Percentiles rank a stretch among this genome's conserved stretches.
phyloP scores from a whole-genome alignment of 2,797 vertebrate genomes.

The Rallus crepitans region DNA sequence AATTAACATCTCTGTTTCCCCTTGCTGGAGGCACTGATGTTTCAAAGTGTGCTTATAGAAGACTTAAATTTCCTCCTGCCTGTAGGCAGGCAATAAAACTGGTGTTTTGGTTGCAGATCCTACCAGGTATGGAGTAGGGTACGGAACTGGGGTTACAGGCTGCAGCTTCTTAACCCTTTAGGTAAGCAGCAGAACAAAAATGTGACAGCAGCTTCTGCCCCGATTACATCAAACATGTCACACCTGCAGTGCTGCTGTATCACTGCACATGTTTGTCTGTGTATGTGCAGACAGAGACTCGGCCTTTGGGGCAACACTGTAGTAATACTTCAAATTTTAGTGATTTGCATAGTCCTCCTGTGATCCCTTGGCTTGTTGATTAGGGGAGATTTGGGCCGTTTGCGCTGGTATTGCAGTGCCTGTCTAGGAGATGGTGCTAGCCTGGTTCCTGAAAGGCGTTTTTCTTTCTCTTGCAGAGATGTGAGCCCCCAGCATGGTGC shows the following conservation, averaged over 20 bases:
- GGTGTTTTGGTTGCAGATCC: slow-evolving; percentile 59
- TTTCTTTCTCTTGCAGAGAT: slow-evolving; percentile 1
- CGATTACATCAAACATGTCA: slow-evolving; percentile 34
- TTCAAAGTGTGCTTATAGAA: slow-evolving; percentile 44
- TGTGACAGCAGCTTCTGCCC: background rate
- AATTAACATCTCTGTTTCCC: slow-evolving; percentile 41
- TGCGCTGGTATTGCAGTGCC: background rate
- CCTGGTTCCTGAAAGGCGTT: background rate
- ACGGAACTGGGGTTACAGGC: slow-evolving; percentile 6
- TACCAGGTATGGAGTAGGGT: slow-evolving; percentile 32
- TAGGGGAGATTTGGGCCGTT: background rate
- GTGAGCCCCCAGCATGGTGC: slow-evolving; percentile 16
- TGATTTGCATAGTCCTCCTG: slow-evolving; percentile 37
- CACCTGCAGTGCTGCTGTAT: background rate
- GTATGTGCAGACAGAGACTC: background rate
- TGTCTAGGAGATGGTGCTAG: background rate
- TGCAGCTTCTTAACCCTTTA: slow-evolving; percentile 50
- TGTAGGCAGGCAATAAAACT: slow-evolving; percentile 60
- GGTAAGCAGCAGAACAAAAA: background rate
- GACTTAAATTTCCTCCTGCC: slow-evolving; percentile 45
- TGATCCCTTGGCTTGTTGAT: background rate
- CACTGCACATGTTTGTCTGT: background rate
- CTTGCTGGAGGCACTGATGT: slow-evolving; percentile 15
- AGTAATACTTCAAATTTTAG: background rate
- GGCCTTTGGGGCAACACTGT: background rate